Base-by-base conservation (phyloP, 2,888 invertebrate genomes). In the Coecobrya sp. region DNA sequence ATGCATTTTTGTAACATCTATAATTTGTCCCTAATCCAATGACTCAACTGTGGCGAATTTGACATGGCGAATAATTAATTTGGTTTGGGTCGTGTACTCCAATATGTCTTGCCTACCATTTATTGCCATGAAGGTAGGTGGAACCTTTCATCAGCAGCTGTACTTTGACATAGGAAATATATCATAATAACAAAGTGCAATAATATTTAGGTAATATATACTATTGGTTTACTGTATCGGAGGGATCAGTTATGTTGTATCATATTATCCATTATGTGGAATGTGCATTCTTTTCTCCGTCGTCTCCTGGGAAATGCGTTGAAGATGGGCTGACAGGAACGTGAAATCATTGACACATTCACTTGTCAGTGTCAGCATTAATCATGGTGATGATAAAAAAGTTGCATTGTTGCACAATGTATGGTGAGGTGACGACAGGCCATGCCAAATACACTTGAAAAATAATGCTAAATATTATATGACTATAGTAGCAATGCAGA, bases 341-440 rank as follows among this genome's bases (percentile, higher is more conserved):
- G 88, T 92, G 88, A 92, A 92, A 89, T 85, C 85, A 89, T 89
- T 85, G 88, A 49, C 92, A 84, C 88, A 88, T 88, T 88, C 92
- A 89, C 81, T 85, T 92, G 92, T 92, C 92, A 92, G 55, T 68
- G 76, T 76, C 55, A 55, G 42, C 92, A 92, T 92, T 84, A 88
- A 92, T 92, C 92, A 88, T 68, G 88, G 84, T 88, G 59, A 49
- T 85, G 82, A 45, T 73, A 52, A 82, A 59, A n/a, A 82, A 81
- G 45, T 68, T 81, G 88, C 81, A 89, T 89, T 88, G 82, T 82
- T 82, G 82, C 62, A 82, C 79, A 79, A 79, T 52, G 45, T 52
- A 79, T 79, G 49, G 73, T 52, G 19, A 79, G 79, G 79, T 79
- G 79, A 79, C 52, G 79, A 79, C 79, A 79, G 79, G 52, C 79